Base-by-base conservation (phyloP, 2,113 vertebrate species). In the Caretta caretta region DNA sequence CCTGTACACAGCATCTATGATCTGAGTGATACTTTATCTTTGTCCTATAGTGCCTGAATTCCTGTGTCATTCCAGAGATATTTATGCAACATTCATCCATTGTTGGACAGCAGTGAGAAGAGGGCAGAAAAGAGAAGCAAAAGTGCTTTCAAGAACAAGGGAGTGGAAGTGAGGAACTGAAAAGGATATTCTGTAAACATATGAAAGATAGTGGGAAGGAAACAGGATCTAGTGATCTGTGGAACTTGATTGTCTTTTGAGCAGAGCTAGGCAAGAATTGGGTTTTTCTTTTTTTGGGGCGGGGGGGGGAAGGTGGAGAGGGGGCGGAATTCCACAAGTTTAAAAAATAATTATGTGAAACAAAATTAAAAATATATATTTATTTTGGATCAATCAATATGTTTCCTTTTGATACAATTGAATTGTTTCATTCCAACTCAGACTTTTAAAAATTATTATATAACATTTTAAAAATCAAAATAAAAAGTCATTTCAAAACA, bases 11-110 rank as follows among this genome's bases (percentile, higher is more conserved):
- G 94, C 93, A 97, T 97, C 90, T 96, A 90, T 95, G 51, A 75
- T 92, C 87, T 90, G 96, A 96, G 96, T 95, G 94, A 94, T 96
- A 95, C 94, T 92, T 96, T 95, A 96, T 95, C 92, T 94, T 90
- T 84, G 91, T 95, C 6, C 96, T 95, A 89, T 97, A 72, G 38
- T 84, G 87, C 78, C 72, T 93, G 89, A 57, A 91, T 95, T 97
- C 94, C 96, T 97, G 95, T 92, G 96, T 93, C 90, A 94, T 78
- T 72, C 87, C 95, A 92, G 94, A 92, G 51, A 96, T 82, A 92
- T 96, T 92, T 95, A 92, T 94, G 95, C 96, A 95, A 90, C 85
- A 93, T 96, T 54, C 96, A 96, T 94, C 96, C 95, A 94, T 96
- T 94, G 94, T 85, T 94, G 94, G 87, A 93, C 16, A 75, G 38